Evolutionary conservation across 2,888 invertebrate genomes (phyloP), one percentile per base, ranked within the genome.

Genomic region (Eupithecia subfuscata): DNA sequence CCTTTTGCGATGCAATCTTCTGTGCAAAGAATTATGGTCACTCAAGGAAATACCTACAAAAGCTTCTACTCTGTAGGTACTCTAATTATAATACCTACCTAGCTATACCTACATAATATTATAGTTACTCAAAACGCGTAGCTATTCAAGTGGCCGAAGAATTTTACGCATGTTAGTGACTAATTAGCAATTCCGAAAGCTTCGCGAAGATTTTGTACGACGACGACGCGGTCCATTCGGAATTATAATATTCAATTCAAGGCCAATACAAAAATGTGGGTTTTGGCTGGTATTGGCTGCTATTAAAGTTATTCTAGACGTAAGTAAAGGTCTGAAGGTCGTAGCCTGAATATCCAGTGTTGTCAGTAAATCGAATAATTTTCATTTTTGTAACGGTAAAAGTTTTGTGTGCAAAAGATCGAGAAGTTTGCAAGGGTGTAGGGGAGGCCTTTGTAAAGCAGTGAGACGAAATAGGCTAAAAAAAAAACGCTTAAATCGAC

Each of bases 111-210:
- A 56, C 4, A n/a, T 48, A 2, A 3, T 48, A 48, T 18, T 48
- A 48, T 18, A 48, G 6, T 18, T 18, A n/a, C 3, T 22, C 11
- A 22, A 56, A 56, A 56, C 30, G 12, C 25, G 63, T 63, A 12
- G 52, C 18, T 71, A 48, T 64, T 34, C 45, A 48, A 37, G 12
- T 64, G 4, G 9, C 7, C 69, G 34, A 69, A 68, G 48, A 75
- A 75, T 79, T 78, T 75, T 70, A 73, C 75, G 68, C 65, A 76
- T 73, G 74, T 78, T 70, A 77, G 69, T 77, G 70, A 74, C 77
- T 75, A 40, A 85, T 86, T 86, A 83, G 77, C 76, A 83, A 86
- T 85, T 85, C 86, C 80, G 78, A 80, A 78, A 75, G 77, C 40
- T 68, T 68, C 25, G 43, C 22, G 74, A 78, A 75, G 67, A 75